Base-by-base conservation (phyloP, 2,888 invertebrate genomes). In the Caenorhabditis panamensis region DNA sequence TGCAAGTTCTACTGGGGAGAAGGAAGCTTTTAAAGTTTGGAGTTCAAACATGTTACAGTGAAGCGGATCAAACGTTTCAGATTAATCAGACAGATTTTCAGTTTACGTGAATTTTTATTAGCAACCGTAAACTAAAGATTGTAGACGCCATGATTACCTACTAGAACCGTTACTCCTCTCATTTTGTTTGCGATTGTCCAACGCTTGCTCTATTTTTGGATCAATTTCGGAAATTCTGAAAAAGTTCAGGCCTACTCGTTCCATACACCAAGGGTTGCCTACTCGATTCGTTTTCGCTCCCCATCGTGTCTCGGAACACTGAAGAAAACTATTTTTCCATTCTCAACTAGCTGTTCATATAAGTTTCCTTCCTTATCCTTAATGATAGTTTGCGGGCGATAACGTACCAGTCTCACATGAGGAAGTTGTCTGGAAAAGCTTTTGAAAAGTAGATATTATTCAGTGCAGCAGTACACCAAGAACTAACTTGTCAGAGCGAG, bases 321-420 rank as follows among this genome's bases (percentile, higher is more conserved):
- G n/a, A 69, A 71, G 26, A 53, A 58, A 16, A 28, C 26, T 11
- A 66, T 59, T 36, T 66, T 64, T 36, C 79, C 79, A 26, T 73
- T 53, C 22, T 54, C 62, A 2, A 73, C 47, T 3, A 36, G 36
- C 41, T 54, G 28, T 20, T 79, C 79, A 31, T 79, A 79, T 0
- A 58, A 9, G 56, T 79, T 79, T 36, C 79, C 79, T 26, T 75
- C 51, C 20, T 64, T 68, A 44, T 79, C 79, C 0, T 54, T 36
- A 16, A 79, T 37, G 0, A 54, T 18, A 1, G 67, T 67, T 1
- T 47, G 41, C 4, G 64, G 72, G 16, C 63, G 77, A 28, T 61
- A 66, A 5, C 58, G 54, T 18, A 59, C 47, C 13, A 75, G 36
- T 16, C 59, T 49, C 8, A 73, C 59, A 11, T 73, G 64, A 11